Conservation (phyloP, 2,888 invertebrate genomes). For the Phanerotoma sp. region DNA sequence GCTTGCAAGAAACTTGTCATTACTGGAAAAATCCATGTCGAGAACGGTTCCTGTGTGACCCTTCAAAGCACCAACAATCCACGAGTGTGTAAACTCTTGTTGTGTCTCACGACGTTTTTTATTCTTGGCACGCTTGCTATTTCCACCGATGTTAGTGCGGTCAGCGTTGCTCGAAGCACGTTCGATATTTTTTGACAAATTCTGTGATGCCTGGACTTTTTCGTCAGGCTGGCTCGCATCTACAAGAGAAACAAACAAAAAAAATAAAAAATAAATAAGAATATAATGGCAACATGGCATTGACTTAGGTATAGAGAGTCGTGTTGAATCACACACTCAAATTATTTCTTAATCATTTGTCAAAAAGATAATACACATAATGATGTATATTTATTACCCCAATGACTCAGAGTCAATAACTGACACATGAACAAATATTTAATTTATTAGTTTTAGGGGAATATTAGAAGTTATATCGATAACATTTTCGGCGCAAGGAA, state of each 20-base stretch:
- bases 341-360: too few species aligned
- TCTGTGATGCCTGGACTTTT: conserved; percentile 1
- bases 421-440: too few species aligned
- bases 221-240: conserved; percentile 1
- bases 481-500: too few species aligned
- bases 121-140: conserved; percentile 45
- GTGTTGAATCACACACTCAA: too few species aligned
- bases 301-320: too few species aligned
- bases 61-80: conserved; percentile 78
- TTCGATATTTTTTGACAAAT: background rate
- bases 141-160: conserved; percentile 18
- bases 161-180: conserved; percentile 11
- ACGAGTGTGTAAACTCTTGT: conserved; percentile 57
- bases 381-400: too few species aligned
- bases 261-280: too few species aligned
- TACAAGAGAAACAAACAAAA: background rate
- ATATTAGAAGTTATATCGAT: too few species aligned
- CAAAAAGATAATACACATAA: too few species aligned
- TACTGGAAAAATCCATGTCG: conserved; percentile 79
- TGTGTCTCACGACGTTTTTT: conserved; percentile 51
- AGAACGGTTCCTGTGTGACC: conserved; percentile 77
- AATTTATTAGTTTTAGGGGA: too few species aligned
- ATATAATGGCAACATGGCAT: too few species aligned
- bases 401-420: too few species aligned
- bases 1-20: conserved; percentile 83